phyloP scores from a whole-genome alignment of 2,797 vertebrate genomes.

The Esox masquinongy region DNA sequence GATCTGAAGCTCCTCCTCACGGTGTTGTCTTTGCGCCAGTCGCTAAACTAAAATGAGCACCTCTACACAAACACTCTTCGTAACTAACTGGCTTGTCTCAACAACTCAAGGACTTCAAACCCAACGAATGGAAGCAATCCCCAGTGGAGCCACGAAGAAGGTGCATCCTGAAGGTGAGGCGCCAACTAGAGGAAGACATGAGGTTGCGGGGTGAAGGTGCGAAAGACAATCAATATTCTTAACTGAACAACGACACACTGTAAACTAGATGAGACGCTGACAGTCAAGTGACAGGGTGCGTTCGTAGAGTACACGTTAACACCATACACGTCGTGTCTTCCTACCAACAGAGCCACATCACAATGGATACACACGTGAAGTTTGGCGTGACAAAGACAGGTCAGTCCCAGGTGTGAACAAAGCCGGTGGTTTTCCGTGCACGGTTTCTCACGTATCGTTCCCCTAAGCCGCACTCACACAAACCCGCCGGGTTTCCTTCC shows the following conservation, averaged over 20 bases:
- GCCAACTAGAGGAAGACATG: background rate
- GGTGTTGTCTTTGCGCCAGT: background rate
- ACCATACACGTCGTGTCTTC: too few species aligned
- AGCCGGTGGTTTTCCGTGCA: conserved; percentile 59
- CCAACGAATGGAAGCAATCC: background rate
- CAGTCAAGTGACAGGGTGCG: background rate
- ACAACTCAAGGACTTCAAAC: background rate
- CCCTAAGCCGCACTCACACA: background rate
- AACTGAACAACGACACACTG: background rate
- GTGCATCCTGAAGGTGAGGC: background rate
- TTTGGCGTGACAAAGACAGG: background rate
- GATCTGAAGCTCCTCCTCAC: conserved; percentile 31
- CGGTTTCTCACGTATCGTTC: conserved; percentile 30
- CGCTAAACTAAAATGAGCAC: conserved; percentile 41
- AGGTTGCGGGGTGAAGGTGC: background rate
- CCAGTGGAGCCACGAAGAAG: background rate
- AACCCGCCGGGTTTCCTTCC: conserved; percentile 25
- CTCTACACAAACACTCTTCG: background rate
- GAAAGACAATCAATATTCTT: background rate
- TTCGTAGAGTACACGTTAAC: background rate
- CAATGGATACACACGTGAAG: background rate
- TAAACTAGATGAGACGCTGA: background rate
- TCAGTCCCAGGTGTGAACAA: conserved; percentile 27
- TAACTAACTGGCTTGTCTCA: background rate
- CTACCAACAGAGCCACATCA: background rate